Evolutionary conservation across 2,888 invertebrate genomes (phyloP), one percentile per base, ranked within the genome.

Genomic region (Leuctra nigra): DNA sequence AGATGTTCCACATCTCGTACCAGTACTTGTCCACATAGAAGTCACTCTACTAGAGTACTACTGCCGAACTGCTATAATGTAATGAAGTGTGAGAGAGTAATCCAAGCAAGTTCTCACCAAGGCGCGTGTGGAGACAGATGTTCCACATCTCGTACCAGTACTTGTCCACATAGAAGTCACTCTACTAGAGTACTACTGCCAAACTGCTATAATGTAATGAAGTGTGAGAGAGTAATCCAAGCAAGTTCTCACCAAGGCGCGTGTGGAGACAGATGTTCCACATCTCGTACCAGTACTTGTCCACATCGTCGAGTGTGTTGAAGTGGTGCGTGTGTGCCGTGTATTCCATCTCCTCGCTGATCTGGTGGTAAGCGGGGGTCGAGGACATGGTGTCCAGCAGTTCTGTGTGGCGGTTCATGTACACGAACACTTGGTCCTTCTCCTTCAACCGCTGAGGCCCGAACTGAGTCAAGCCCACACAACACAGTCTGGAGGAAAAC

Each of bases 121-220:
- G 69, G 58, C 77, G 78, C 0, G 88, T 87, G 62, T 81, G 78
- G 36, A 84, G 73, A 63, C 84, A 81, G 56, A 83, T 81, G 46
- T 77, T 77, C 75, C 83, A 82, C 68, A 89, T 70, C 54, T 83
- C 79, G 60, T 78, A 77, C 87, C 86, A 87, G 67, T 83, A 87
- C 16, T 77, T 75, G 23, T 80, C 77, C 0, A 89, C 70, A 59
- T 80, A 78, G 0, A n/a, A n/a, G n/a, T n/a, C n/a, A n/a, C n/a
- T n/a, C n/a, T n/a, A n/a, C n/a, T n/a, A n/a, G n/a, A n/a, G n/a
- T n/a, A n/a, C n/a, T n/a, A n/a, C n/a, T n/a, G n/a, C n/a, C n/a
- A n/a, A n/a, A n/a, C n/a, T n/a, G n/a, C n/a, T n/a, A n/a, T n/a
- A n/a, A n/a, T n/a, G n/a, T n/a, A n/a, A n/a, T n/a, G n/a, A n/a